Conservation (phyloP, 2,888 invertebrate genomes). For the Operophtera brumata region DNA sequence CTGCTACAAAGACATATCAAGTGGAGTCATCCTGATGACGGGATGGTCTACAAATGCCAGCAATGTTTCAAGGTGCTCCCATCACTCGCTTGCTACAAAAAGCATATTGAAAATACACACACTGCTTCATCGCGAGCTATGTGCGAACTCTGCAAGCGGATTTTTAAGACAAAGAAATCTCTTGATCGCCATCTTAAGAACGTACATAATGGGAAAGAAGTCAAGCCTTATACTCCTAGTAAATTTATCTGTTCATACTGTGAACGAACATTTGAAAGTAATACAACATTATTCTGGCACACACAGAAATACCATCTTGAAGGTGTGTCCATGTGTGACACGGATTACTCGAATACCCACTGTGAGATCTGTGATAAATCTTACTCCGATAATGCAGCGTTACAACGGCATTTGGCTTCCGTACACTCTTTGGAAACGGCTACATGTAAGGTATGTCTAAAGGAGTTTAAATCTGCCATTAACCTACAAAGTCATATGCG, state of each 20-base stretch:
- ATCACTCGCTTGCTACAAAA: constrained; percentile 31
- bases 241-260: constrained; percentile 25
- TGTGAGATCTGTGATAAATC: constrained; percentile 38
- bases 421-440: constrained; percentile 41
- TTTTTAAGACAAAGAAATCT: constrained; percentile 33
- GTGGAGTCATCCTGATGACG: constrained; percentile 46
- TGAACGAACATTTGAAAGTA: constrained; percentile 31
- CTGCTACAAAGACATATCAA: constrained; percentile 45
- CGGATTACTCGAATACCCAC: not conserved
- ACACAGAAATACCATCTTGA: constrained; percentile 34
- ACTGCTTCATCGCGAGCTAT: constrained; percentile 18
- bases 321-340: not conserved
- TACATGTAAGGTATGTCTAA: constrained; percentile 41
- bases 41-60: constrained; percentile 43
- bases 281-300: constrained; percentile 42
- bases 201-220: constrained; percentile 18
- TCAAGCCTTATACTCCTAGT: constrained; percentile 7
- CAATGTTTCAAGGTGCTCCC: constrained; percentile 40
- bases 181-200: constrained; percentile 31
- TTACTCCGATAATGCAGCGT: constrained; percentile 34
- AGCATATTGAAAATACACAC: constrained; percentile 45
- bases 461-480: constrained; percentile 42
- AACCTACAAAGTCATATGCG: constrained; percentile 44
- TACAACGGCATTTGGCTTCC: constrained; percentile 42
- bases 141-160: constrained; percentile 29